Evolutionary conservation across 2,113 vertebrate genomes (phyloP), one percentile per base, ranked within the genome.

Genomic region (Bos javanicus): DNA sequence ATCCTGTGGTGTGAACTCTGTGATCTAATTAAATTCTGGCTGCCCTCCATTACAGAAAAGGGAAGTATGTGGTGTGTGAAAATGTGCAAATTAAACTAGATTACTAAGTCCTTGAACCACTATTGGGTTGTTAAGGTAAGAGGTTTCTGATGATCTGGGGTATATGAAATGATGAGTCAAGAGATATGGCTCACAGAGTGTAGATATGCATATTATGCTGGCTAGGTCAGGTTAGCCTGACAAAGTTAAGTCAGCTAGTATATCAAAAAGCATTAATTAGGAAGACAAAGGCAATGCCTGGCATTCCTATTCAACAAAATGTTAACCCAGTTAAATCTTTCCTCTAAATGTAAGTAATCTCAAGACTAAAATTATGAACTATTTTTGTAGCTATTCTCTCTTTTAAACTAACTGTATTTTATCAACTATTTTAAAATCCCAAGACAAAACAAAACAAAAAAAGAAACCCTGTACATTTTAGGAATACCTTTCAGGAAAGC

Each of bases 11-110:
- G 96, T 96, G 96, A 97, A 92, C 86, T 91, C 85, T 50, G 28
- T 57, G 91, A 91, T 95, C 64, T 97, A 98, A 95, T 98, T 97
- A 97, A 97, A 95, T 93, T 87, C 78, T 97, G 95, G 91, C 93
- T 97, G 76, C 91, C 97, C 94, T 95, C 86, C 95, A 93, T 97
- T 97, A 97, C 4, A 7, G 87, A 94, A 94, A 85, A 96, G 60
- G 26, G 80, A 96, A 96, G 30, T 95, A 94, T 78, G 76, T 97
- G 88, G 46, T 97, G 88, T 98, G 96, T 98, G 91, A 97, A 97
- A 91, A 94, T 80, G 71, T 96, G 93, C 67, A 96, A 94, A 94
- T 95, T 96, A 96, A 97, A 83, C 50, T 71, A 89, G 76, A 96
- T 89, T 60, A 94, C 36, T 89, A 94, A 93, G 1, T 74, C 87